Conservation (phyloP, 2,797 vertebrate genomes). For the Acomys russatus region DNA sequence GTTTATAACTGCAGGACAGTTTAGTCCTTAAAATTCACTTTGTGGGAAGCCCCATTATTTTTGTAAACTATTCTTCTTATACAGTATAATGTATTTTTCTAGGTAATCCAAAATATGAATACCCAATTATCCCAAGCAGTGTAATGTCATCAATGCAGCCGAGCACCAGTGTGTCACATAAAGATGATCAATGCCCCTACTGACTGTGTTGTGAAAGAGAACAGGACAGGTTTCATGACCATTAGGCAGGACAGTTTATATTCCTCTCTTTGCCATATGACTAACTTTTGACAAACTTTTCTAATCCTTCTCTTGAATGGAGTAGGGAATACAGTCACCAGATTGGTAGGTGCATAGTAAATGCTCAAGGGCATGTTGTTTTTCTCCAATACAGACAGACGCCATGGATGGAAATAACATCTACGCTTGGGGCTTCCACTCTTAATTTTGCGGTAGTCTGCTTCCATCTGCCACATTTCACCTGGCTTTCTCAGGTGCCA, state of each 20-base stretch:
- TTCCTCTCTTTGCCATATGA: not conserved
- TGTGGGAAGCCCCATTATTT: not conserved
- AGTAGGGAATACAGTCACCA: not conserved
- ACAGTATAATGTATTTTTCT: not conserved
- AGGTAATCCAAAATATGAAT: not conserved
- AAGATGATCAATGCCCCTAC: not conserved
- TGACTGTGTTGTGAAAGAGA: slow-evolving; percentile 39
- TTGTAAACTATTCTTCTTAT: not conserved
- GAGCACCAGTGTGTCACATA: not conserved
- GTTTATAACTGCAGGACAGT: not conserved
- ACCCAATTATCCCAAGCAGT: not conserved
- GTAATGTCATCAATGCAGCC: not conserved
- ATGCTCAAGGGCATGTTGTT: not conserved
- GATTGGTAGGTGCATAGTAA: not conserved
- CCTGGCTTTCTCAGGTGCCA: not conserved
- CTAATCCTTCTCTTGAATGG: not conserved
- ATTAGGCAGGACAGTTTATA: not conserved
- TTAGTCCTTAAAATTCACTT: not conserved
- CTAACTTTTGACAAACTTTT: not conserved
- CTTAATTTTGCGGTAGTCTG: not conserved
- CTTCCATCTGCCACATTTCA: not conserved
- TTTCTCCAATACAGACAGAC: slow-evolving; percentile 7
- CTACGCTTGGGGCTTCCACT: not conserved
- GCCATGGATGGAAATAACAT: slow-evolving; percentile 4
- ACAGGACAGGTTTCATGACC: not conserved